Base-by-base conservation (phyloP, 64 coral and sea anemone genomes). In the Stichodactyla helianthus region DNA sequence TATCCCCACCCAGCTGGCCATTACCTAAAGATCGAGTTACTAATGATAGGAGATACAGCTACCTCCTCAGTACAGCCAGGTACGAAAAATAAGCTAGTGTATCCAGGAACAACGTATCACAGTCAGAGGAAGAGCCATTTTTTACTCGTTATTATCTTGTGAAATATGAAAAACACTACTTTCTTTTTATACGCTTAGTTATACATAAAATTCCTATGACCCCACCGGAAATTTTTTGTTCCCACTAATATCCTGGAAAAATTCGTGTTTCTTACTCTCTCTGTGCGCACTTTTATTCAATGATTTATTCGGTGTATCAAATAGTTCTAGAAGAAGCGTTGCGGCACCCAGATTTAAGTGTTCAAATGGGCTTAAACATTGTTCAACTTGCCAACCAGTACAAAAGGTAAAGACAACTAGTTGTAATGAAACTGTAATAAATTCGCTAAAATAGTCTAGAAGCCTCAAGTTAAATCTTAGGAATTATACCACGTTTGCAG, bases 11-110 rank as follows among this genome's bases (percentile, higher is more conserved):
- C 96, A 53, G 93, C 96, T 83, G 96, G 96, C 54, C 86, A 94
- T 17, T 99, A 99, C 57, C 82, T 99, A 7, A 99, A 99, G 87
- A 88, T 92, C 5, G 93, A 99, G 71, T 23, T 99, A 28, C 67
- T 99, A 52, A 54, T 95, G 27, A 71, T 90, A 77, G 91, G 88
- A 74, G 59, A 87, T 31, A 91, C 86, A 86, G 55, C 93, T 59
- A 16, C 77, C 82, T 85, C 87, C 10, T 84, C 89, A 56, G 19
- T 99, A 17, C 84, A 93, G 6, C 92, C 93, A 85, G 97, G 97
- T 99, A 88, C 82, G 81, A 50, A 27, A 74, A 74, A 31, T 20
- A 9, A n/a, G 18, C 20, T 23, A 10, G 68, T 10, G 27, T 74
- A 4, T 2, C 62, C 62, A 18, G 62, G 31, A 12, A 31, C 7